A percentile compares a stretch with the other conserved stretches of the same genome.
These are phyloP conservation scores for Monomorium pharaonis DNA, from an alignment of 1,140 invertebrate species.

Conservation along the genomic window DNA sequence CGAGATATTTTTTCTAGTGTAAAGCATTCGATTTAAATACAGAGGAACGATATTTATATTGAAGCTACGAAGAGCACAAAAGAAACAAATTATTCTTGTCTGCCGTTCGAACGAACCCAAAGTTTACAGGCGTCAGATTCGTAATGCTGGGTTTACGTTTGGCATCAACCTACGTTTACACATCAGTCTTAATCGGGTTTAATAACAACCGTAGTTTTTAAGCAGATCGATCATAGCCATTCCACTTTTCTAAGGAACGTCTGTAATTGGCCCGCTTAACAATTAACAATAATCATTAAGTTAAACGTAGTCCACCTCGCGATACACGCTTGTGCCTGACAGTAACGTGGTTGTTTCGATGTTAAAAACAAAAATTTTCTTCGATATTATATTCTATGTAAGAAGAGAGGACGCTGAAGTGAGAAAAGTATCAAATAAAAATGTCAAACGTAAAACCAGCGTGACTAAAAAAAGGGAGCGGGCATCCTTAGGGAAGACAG, in stretches of 20 bases:
- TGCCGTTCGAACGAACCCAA: not conserved
- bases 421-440: not conserved
- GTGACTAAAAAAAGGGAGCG: not conserved
- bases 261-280: no score
- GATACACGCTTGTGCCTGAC: not conserved
- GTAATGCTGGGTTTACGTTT: not conserved
- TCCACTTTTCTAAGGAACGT: no score
- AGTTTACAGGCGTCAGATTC: constrained; percentile 4
- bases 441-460: not conserved
- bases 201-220: no score
- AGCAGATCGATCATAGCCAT: no score
- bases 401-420: not conserved
- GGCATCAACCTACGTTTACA: no score
- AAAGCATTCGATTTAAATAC: constrained; percentile 8
- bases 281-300: no score
- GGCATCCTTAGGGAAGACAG: not conserved
- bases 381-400: not conserved
- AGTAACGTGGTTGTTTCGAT: not conserved
- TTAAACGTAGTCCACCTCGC: no score
- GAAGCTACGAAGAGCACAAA: not conserved
- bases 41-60: not conserved
- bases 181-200: no score
- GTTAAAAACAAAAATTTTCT: not conserved
- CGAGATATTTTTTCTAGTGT: no score
- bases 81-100: not conserved